phyloP scores from a whole-genome alignment of 1,140 invertebrate species.

The Ooceraea biroi region DNA sequence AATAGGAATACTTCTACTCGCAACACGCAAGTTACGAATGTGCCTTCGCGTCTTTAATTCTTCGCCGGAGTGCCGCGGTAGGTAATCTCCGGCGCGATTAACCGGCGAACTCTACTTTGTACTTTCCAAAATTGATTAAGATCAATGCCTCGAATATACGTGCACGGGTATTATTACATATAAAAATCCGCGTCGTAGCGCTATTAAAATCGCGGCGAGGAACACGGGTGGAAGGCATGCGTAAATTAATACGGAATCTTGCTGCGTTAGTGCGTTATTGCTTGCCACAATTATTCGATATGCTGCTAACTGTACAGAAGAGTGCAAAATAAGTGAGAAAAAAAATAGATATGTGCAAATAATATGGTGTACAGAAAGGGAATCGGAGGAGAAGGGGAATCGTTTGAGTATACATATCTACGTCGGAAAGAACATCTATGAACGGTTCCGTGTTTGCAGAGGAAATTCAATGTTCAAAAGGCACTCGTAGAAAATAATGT shows the following conservation, averaged over 20 bases:
- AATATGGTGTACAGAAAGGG: slow-evolving; percentile 9
- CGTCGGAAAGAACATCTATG: slow-evolving; percentile 74
- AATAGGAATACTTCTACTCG: neutral
- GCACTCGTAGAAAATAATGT: slow-evolving; percentile 85
- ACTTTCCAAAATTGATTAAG: slow-evolving; percentile 43
- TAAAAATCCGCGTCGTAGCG: slow-evolving; percentile 33
- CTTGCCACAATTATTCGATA: neutral
- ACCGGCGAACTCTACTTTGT: slow-evolving; percentile 24
- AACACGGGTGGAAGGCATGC: slow-evolving; percentile 15
- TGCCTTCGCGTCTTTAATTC: neutral
- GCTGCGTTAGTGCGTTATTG: neutral
- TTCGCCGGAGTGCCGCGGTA: neutral
- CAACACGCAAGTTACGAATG: slow-evolving; percentile 11
- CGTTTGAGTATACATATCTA: slow-evolving; percentile 45
- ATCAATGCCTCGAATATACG: slow-evolving; percentile 22
- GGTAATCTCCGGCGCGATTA: neutral
- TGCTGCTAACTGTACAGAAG: slow-evolving; percentile 3
- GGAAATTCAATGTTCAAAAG: slow-evolving; percentile 83
- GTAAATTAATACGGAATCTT: slow-evolving; percentile 14
- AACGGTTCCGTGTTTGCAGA: slow-evolving; percentile 69
- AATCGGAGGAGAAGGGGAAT: neutral
- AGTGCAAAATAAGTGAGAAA: slow-evolving; percentile 31
- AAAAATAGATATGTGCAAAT: neutral
- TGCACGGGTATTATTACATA: slow-evolving; percentile 28
- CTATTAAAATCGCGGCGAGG: slow-evolving; percentile 16